Evolutionary conservation across 2,888 invertebrate species (phyloP), one percentile per base, ranked within the genome.

Genomic region (Amphiduros pacificus): DNA sequence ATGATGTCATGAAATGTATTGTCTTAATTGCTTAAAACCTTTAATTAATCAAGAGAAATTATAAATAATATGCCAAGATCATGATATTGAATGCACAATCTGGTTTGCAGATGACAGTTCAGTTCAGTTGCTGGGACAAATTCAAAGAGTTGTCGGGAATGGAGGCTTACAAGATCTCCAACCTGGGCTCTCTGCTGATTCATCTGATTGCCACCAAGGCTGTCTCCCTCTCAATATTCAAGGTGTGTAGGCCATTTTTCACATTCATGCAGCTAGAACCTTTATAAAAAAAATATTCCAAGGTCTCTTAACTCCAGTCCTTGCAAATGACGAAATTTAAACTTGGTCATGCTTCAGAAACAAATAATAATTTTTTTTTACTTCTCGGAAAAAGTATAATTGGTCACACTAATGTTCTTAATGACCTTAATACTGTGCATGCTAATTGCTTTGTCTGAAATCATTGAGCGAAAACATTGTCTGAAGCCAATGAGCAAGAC

Each of bases 101-200:
- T n/a, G 27, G 63, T 66, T 81, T 85, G 22, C 83, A 94, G 90
- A 87, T 95, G 74, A 90, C 91, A 0, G 88, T 93, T 63, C 94
- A 96, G 80, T 96, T 89, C 82, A 87, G 91, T 0, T 81, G 93
- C 6, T 97, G 96, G 96, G 96, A 97, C 81, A 91, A 92, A 77
- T 87, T 96, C 26, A 92, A 93, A 77, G 89, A 91, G 40, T 81
- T 96, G 44, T 86, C 88, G 14, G 85, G 85, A 1, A 85, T 90
- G 55, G 85, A 87, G 0, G 86, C 87, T 56, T 84, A 84, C 14
- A 88, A 90, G 74, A 82, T 90, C 50, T 85, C 87, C 0, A 93
- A 94, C 80, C 82, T 97, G 68, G 91, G 92, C 0, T 88, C 89
- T 77, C 87, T 95, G 64, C 81, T 94, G 4, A 87, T 88, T 5